Base-by-base conservation (phyloP, 2,888 invertebrate species). In the Lepidonotus clava region DNA sequence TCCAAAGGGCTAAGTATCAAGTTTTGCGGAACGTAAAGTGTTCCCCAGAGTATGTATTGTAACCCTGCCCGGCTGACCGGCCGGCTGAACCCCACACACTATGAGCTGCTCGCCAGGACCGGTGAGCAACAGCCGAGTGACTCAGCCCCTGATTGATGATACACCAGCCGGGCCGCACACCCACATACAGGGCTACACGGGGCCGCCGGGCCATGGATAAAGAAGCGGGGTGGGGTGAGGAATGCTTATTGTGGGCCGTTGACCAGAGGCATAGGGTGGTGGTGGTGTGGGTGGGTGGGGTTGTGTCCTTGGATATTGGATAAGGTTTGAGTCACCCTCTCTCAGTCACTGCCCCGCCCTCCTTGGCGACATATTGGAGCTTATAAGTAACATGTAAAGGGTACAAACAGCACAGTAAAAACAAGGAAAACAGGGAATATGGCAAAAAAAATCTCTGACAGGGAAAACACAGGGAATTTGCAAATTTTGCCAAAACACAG, bases 71-170 rank as follows among this genome's bases (percentile, higher is more conserved):
- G 18, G 4, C 56, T 56, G 18, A 11, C 56, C n/a, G 18, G 18
- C 56, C n/a, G 18, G 4, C 56, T 56, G 4, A 11, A 11, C n/a
- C 56, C 8, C n/a, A 21, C n/a, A 11, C 56, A 5, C 56, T 4
- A 56, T 21, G 5, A 8, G 14, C 18, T 5, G n/a, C 11, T 56
- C 56, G n/a, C n/a, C 28, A 61, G 28, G 28, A 28, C 61, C 61
- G 21, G 24, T 61, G 61, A 61, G 61, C 61, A 4, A 61, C 28
- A 61, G n/a, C 61, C 2, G 61, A 61, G 61, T 61, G 61, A 61
- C 61, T 61, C 61, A 61, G 28, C 11, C 61, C 24, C 2, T 61
- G 61, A 61, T 61, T 61, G 24, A 61, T 61, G 61, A 61, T 61
- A 1, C 61, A 61, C 61, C 24, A 1, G 1, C 61, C 61, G 61